These are phyloP conservation scores for Crotophaga sulcirostris DNA, from an alignment of 2,113 vertebrate species.

Conservation along the genomic window DNA sequence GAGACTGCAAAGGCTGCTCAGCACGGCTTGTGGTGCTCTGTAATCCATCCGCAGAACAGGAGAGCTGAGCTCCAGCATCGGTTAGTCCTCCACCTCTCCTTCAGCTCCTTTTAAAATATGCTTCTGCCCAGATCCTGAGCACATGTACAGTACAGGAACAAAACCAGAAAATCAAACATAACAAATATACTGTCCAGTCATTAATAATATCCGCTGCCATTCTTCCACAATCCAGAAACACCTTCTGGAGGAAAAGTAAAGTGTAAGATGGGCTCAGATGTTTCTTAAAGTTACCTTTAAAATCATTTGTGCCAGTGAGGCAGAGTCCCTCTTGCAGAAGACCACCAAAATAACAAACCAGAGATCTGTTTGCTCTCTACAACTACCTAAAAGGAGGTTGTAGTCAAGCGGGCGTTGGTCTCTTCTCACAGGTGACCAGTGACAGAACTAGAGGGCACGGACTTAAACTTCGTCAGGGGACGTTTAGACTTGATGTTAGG, in stretches of 20 bases:
- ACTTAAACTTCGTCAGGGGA: too few species aligned
- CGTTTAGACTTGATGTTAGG: too few species aligned
- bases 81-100: background rate
- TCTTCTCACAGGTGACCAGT: too few species aligned
- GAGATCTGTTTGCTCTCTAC: too few species aligned
- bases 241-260: background rate
- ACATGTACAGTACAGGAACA: background rate
- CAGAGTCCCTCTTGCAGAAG: background rate
- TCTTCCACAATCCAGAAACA: background rate
- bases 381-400: too few species aligned
- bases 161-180: background rate
- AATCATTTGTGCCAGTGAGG: background rate
- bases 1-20: background rate
- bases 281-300: background rate
- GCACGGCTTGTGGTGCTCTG: accelerated
- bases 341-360: background rate
- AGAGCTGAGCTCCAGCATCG: background rate
- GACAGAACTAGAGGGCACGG: too few species aligned
- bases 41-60: background rate
- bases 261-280: background rate
- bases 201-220: background rate
- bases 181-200: background rate
- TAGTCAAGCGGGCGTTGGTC: too few species aligned
- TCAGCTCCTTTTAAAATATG: background rate
- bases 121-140: background rate